phyloP scores from a whole-genome alignment of 1,140 invertebrate species.

The Orussus abietinus region DNA sequence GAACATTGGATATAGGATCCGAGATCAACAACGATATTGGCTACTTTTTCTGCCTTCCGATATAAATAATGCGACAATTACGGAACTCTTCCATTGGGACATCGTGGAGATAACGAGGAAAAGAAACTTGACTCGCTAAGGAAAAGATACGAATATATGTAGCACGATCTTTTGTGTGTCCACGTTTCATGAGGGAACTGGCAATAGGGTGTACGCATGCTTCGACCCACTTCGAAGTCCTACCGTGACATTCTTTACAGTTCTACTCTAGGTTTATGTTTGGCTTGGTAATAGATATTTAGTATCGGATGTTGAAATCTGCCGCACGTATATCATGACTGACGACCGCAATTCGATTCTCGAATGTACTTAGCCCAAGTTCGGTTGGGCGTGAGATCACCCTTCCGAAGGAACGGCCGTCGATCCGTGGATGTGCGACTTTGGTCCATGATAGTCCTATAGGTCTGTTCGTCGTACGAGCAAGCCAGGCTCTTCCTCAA shows the following conservation, averaged over 20 bases:
- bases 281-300: constrained; percentile 3
- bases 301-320: constrained; percentile 25
- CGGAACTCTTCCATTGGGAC: too few relatives aligned
- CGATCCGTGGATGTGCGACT: constrained; percentile 52
- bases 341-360: constrained; percentile 62
- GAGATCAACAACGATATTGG: too few relatives aligned
- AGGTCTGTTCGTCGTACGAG: constrained; percentile 59
- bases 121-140: too few relatives aligned
- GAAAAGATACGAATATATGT: too few relatives aligned
- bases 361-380: constrained; percentile 71
- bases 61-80: too few relatives aligned
- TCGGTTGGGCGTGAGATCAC: constrained; percentile 58
- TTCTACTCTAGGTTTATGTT: constrained; percentile 15
- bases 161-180: too few relatives aligned
- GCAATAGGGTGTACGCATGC: too few relatives aligned
- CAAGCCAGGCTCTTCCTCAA: constrained; percentile 64
- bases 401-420: constrained; percentile 56
- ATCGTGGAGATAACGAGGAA: too few relatives aligned
- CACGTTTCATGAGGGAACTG: too few relatives aligned
- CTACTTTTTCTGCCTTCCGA: too few relatives aligned
- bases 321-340: constrained; percentile 39
- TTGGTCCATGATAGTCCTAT: constrained; percentile 52
- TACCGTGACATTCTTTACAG: constrained; percentile 18
- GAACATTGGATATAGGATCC: too few relatives aligned
- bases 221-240: not conserved